Percentiles rank a stretch among this genome's conserved stretches.
phyloP scores from a whole-genome alignment of 2,888 invertebrate species.

The Galeopsomyia nigrocyanea region DNA sequence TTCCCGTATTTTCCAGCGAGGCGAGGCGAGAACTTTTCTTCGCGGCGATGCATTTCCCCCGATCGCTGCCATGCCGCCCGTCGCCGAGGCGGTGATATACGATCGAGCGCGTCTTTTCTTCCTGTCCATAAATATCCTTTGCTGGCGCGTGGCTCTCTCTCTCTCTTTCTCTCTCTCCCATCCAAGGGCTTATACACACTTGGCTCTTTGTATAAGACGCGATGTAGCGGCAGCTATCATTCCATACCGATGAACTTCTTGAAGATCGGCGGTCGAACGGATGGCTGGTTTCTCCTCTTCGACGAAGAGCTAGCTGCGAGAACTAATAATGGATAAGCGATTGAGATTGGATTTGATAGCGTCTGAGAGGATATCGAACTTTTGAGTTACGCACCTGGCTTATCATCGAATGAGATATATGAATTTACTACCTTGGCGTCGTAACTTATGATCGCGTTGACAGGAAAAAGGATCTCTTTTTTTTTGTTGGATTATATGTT shows the following conservation, averaged over 20 bases:
- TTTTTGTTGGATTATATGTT: too few species aligned
- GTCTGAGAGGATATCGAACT: too few species aligned
- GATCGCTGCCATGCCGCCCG: not conserved
- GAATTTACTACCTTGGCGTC: too few species aligned
- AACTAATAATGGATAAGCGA: constrained; percentile 2
- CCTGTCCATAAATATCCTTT: constrained; percentile 42
- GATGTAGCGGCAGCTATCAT: constrained; percentile 21
- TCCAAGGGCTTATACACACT: not conserved
- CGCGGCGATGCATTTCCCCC: not conserved
- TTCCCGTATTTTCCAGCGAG: constrained; percentile 32
- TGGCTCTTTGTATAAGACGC: not conserved
- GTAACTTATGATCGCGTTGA: too few species aligned
- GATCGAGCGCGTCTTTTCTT: constrained; percentile 45
- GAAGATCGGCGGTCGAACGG: constrained; percentile 7
- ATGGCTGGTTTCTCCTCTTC: not conserved
- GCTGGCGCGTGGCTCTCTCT: not conserved
- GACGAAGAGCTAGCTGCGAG: not conserved
- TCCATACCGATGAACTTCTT: constrained; percentile 27
- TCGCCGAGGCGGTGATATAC: constrained; percentile 38
- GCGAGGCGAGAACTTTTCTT: constrained; percentile 19
- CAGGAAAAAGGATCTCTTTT: too few species aligned
- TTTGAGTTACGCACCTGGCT: too few species aligned
- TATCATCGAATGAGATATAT: too few species aligned
- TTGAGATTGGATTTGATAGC: not conserved
- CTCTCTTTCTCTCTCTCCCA: not conserved